Evolutionary conservation across 1,140 invertebrate species (phyloP), one percentile per base, ranked within the genome.

Genomic region (Cydia amplana): DNA sequence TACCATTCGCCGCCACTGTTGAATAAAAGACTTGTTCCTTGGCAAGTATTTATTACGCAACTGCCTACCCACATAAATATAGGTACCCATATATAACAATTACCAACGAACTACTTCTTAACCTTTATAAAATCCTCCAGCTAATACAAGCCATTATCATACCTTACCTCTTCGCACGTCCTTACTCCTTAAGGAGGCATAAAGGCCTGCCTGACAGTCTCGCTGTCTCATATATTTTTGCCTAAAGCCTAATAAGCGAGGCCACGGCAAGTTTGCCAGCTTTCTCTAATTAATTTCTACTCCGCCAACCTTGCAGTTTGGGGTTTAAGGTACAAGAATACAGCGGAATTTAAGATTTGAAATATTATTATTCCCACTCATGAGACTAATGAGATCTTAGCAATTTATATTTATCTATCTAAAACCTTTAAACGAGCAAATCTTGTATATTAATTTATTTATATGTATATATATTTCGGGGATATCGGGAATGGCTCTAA

Each of bases 271-370:
- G 86, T 88, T 87, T 87, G 82, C 82, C 83, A 85, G 83, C 84
- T 82, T 87, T 83, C 83, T 87, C 84, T 88, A 88, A 88, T 88
- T 88, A 88, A 88, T 88, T 88, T 87, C 87, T 82, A 86, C 84
- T 87, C 81, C 84, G 84, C 78, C 80, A 70, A 70, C 65, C 65
- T 70, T 70, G 65, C 65, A 70, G 65, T 36, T 70, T 70, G 65
- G 32, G 28, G 65, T 70, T 36, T 18, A 70, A 70, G 65, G 14
- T 43, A 36, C 0, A 23, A 70, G 28, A 70, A 10, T 40, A 12
- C 1, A 43, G 65, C 65, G 65, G 64, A 7, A 7, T 32, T 36
- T n/a, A 10, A 36, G 28, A 14, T 36, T 40, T 70, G 1, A 9
- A n/a, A n/a, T n/a, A n/a, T n/a, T n/a, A n/a, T n/a, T n/a, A n/a